Base-by-base conservation (phyloP, 2,888 invertebrate species). In the Lissonota sp. region DNA sequence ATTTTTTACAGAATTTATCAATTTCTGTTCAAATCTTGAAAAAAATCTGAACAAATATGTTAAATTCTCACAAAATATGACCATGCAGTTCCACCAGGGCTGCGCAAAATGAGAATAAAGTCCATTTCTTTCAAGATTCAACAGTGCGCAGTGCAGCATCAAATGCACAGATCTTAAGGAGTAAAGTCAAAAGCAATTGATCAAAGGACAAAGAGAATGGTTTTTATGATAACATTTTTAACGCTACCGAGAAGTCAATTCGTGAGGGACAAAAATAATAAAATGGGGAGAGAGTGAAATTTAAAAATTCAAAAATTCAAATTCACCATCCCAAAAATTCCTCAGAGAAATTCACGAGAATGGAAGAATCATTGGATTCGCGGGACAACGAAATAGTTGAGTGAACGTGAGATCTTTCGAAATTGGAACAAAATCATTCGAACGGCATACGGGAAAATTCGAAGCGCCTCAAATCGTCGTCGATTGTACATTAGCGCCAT, bases 281-380 rank as follows among this genome's bases (percentile, higher is more conserved):
- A 64, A 74, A 84, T 85, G 84, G 83, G 80, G n/a, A 67, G 67
- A 6, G 70, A 53, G 49, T 75, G 67, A 86, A 26, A 90, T 92
- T 92, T 90, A 89, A 91, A 92, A 91, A 91, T 92, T 92, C 91
- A 91, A 92, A 92, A 89, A 91, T 92, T 92, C 90, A 91, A 92
- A 91, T 26, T 26, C 88, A 81, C 80, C 8, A 57, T 44, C 67
- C 69, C 66, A 42, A 53, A 58, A 49, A 75, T 5, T n/a, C n/a
- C n/a, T n/a, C n/a, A n/a, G n/a, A n/a, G n/a, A n/a, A n/a, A n/a
- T n/a, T n/a, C n/a, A n/a, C n/a, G n/a, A 12, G 8, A 5, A 3
- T 7, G 6, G 51, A 49, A 39, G 42, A 51, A 42, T 40, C 37
- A 14, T n/a, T n/a, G n/a, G n/a, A n/a, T n/a, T n/a, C n/a, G n/a